Conservation (phyloP, 2,113 vertebrate species). For the Acrocephalus arundinaceus region DNA sequence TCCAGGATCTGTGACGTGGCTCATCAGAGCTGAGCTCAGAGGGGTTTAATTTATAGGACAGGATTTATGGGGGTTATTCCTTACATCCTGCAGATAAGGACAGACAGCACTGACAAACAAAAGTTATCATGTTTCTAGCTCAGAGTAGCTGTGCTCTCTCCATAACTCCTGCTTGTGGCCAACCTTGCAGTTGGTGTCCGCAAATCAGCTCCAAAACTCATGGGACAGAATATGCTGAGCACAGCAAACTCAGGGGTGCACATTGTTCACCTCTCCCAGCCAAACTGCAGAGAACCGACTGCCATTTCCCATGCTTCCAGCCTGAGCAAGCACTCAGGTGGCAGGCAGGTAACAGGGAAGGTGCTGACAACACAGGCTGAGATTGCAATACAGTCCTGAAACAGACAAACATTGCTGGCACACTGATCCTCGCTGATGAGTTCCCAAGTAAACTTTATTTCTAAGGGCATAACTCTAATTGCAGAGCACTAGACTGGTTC, state of each 20-base stretch:
- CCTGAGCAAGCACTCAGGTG: accelerated
- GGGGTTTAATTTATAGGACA: not conserved
- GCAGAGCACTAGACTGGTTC: not conserved
- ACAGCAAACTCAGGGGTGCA: not conserved
- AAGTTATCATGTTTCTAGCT: not conserved
- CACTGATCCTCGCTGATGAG: not conserved
- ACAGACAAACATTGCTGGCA: not conserved
- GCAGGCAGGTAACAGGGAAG: not conserved
- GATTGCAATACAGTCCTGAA: not conserved
- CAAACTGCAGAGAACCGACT: accelerated
- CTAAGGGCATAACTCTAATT: not conserved
- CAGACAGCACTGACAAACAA: accelerated
- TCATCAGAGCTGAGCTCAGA: not conserved
- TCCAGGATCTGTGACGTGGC: accelerated
- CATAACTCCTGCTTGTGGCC: not conserved
- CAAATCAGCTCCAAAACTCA: not conserved
- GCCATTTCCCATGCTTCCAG: not conserved
- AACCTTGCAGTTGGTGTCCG: not conserved
- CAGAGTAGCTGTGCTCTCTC: not conserved
- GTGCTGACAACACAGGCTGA: not conserved
- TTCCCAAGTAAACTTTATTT: not conserved
- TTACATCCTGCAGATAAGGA: not conserved
- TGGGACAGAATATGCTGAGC: not conserved
- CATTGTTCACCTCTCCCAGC: not conserved
- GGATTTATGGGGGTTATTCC: not conserved